Conservation (phyloP, 1,140 invertebrate genomes). For the Pristionchus pacificus region DNA sequence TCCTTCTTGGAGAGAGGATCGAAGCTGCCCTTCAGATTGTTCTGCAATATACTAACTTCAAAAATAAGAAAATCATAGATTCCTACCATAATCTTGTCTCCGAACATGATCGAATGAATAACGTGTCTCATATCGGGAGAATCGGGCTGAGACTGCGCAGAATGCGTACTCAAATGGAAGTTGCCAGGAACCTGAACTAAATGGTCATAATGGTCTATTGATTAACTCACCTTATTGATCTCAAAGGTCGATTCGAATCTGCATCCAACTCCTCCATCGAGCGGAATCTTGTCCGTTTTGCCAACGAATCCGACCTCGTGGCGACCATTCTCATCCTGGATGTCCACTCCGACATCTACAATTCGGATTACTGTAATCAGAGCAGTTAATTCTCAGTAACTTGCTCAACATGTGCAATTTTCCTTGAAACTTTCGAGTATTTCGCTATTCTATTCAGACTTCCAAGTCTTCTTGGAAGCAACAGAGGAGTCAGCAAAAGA, state of each 20-base stretch:
- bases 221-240: slow-evolving; percentile 64
- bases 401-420: no score
- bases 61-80: no score
- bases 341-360: slow-evolving; percentile 66
- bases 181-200: slow-evolving; percentile 64
- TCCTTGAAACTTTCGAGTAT: no score
- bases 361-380: not conserved
- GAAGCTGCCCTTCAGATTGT: slow-evolving; percentile 60
- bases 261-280: slow-evolving; percentile 62
- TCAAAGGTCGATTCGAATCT: slow-evolving; percentile 64
- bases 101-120: slow-evolving; percentile 65
- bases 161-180: slow-evolving; percentile 68
- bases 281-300: slow-evolving; percentile 63
- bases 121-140: slow-evolving; percentile 65
- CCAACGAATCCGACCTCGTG: slow-evolving; percentile 69
- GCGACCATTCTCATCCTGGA: slow-evolving; percentile 68
- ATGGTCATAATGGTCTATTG: not conserved
- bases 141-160: slow-evolving; percentile 62
- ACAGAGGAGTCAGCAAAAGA: slow-evolving; percentile 5
- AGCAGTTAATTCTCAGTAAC: no score
- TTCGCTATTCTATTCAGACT: no score
- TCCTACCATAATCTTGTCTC: no score
- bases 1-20: slow-evolving; percentile 61
- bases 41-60: no score
- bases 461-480: no score